Percentiles rank a stretch among this genome's conserved stretches.
These are phyloP conservation scores for Gadus macrocephalus DNA, from an alignment of 2,113 vertebrate genomes.

Conservation along the genomic window DNA sequence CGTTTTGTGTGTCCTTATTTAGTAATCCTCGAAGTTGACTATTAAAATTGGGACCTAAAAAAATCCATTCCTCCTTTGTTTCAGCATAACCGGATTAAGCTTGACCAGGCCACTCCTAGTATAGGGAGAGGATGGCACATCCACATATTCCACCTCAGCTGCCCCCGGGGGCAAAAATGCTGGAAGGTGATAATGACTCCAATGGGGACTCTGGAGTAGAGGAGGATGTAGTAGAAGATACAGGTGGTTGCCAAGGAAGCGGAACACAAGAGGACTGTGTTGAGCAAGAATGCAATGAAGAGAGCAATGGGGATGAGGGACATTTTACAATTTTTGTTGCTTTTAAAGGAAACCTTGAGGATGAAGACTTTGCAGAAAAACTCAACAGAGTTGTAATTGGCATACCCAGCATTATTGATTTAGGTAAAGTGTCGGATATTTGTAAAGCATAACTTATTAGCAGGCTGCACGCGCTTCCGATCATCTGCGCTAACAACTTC, in stretches of 20 bases:
- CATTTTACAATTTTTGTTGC: constrained; percentile 87
- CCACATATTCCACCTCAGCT: constrained; percentile 45
- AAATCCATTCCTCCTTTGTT: constrained; percentile 4
- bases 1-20: background rate
- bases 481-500: background rate
- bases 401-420: constrained; percentile 83
- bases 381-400: constrained; percentile 80
- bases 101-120: constrained; percentile 51
- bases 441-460: background rate
- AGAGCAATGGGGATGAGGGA: constrained; percentile 30
- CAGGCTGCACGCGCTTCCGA: background rate
- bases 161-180: constrained; percentile 70
- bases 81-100: constrained; percentile 47
- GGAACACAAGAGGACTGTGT: constrained; percentile 34
- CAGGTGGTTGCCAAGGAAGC: constrained; percentile 50
- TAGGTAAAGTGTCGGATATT: constrained; percentile 75
- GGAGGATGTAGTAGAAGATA: constrained; percentile 73
- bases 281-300: constrained; percentile 22
- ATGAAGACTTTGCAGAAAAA: constrained; percentile 88
- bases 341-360: constrained; percentile 90
- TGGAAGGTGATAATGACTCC: constrained; percentile 72
- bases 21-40: too few species aligned
- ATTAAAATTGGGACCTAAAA: background rate
- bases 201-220: constrained; percentile 87
- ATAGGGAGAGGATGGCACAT: constrained; percentile 65